Evolutionary conservation across 2,797 vertebrate genomes (phyloP), one percentile per base, ranked within the genome.

Genomic region (Enteromius viviparus): DNA sequence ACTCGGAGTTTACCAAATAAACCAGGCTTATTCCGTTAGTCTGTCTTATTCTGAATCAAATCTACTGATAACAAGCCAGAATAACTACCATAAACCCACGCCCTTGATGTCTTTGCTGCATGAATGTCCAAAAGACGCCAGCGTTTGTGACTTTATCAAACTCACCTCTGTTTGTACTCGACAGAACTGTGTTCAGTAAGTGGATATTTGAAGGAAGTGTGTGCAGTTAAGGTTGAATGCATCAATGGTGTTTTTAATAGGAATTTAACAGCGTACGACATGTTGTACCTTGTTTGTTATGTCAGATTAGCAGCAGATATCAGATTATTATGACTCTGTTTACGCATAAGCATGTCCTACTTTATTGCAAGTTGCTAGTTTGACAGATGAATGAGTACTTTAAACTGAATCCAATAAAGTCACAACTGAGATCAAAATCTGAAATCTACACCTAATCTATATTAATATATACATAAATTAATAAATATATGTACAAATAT

Each of bases 101-200:
- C 2, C 29, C 1, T 1, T 32, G 29, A 32, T 32, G 29, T 32
- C 29, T 32, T 32, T 32, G 29, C 29, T 32, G 29, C 29, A 32
- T 32, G 3, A 58, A 53, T 3, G 8, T 72, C 42, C 32, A 12
- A 37, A 84, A 72, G 81, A 60, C 71, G 84, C 37, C 37, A 26
- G 58, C 47, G 34, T 42, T 9, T 58, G 66, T 70, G 21, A 65
- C 45, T 21, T 34, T 26, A 11, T 49, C 75, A 71, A 62, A 76
- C 49, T 68, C 77, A 66, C 55, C 26, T 37, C 68, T 53, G 21
- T 37, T 64, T 5, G 49, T 47, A 11, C 12, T 58, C 47, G 51
- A 72, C 21, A 42, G 32, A 55, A 23, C 12, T 71, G 19, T 19
- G 32, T 37, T 34, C 58, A 6, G 6, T 58, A 3, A n/a, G 10